Evolutionary conservation across 2,113 vertebrate genomes (phyloP).

Genomic region (Neolamprologus fasciatus): DNA sequence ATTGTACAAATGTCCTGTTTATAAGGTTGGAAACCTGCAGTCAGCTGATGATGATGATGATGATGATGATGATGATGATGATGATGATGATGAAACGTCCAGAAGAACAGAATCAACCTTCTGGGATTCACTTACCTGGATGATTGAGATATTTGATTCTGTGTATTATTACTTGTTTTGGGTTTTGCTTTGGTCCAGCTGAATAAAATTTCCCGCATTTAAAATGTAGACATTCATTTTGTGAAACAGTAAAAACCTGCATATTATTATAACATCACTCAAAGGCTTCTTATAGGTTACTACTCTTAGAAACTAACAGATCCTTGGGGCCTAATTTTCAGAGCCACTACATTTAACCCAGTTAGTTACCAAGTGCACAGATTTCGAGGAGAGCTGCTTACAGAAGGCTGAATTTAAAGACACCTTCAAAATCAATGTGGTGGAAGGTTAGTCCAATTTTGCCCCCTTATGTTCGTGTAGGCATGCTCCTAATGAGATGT

Average conservation of each 20-base stretch:
- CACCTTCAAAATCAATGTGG: not conserved
- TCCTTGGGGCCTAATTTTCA: not conserved
- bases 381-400: not conserved
- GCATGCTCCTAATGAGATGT: not conserved
- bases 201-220: accelerated
- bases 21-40: accelerated
- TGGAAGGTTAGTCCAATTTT: not conserved
- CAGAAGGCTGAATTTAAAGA: not conserved
- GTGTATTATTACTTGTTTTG: not conserved
- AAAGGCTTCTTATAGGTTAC: not conserved
- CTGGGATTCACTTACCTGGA: not conserved
- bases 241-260: not conserved
- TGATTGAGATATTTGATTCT: not conserved
- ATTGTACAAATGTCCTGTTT: not conserved
- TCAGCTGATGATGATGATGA: not conserved
- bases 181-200: not conserved
- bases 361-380: not conserved
- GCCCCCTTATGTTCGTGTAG: accelerated
- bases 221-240: not conserved
- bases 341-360: not conserved
- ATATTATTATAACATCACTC: not conserved
- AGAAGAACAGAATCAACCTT: not conserved
- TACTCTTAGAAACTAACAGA: not conserved
- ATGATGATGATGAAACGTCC: not conserved
- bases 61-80: no score